These are phyloP conservation scores for Octomys mimax DNA, from an alignment of 2,797 vertebrate species.

Conservation along the genomic window DNA sequence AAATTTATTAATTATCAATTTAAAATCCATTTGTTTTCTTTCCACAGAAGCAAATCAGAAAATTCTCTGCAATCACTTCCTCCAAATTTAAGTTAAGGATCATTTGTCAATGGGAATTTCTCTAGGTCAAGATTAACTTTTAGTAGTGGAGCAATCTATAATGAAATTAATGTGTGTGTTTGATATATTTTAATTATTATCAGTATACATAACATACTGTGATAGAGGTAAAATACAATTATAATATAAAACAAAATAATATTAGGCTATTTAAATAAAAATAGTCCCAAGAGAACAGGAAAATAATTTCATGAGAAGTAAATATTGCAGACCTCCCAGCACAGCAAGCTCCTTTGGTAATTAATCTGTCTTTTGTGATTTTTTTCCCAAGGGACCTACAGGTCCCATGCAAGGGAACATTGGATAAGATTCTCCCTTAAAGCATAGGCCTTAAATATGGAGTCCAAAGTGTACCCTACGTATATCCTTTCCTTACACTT, in stretches of 20 bases:
- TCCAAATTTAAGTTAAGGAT: conserved; percentile 5
- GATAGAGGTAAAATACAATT: background rate
- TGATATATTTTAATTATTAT: background rate
- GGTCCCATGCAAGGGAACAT: background rate
- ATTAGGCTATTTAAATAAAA: background rate
- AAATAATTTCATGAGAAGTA: background rate
- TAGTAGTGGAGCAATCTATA: background rate
- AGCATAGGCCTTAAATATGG: background rate
- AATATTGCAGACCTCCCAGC: fast-evolving
- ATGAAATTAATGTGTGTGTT: background rate
- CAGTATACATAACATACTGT: background rate
- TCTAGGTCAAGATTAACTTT: background rate
- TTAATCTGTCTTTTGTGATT: background rate
- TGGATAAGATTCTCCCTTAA: background rate
- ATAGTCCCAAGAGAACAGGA: background rate
- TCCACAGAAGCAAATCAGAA: background rate
- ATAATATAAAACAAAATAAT: background rate
- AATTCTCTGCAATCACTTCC: background rate
- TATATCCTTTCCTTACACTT: background rate
- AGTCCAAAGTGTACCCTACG: background rate
- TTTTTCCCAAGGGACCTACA: background rate
- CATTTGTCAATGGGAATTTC: background rate
- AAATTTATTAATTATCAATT: conserved; percentile 13
- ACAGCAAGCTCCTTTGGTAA: background rate
- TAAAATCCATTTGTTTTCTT: background rate